Base-by-base conservation (phyloP, 2,113 vertebrate species). In the Baryphthengus martii region DNA sequence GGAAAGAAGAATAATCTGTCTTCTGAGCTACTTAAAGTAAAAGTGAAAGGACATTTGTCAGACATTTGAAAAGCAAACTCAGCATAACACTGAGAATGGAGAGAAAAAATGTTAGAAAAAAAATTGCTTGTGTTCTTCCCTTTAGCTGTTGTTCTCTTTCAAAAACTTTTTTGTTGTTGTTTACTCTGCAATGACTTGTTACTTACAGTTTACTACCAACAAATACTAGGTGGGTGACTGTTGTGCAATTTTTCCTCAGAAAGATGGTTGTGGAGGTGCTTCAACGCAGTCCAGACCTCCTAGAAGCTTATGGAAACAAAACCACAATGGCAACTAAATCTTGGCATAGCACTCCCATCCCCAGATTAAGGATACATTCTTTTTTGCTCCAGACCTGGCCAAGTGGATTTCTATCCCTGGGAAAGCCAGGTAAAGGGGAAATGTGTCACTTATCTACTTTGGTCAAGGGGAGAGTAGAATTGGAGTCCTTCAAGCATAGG, bases 41-140 rank as follows among this genome's bases (percentile, higher is more conserved):
- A 93, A 90, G 78, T 66, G 74, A 96, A 94, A 96, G 74, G 74
- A 83, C 28, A 76, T 76, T 83, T 50, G 23, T 85, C 66, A 91
- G 77, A 33, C 17, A 33, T 74, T 21, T 45, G 59, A 42, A 76
- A 15, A 68, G 9, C 18, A 89, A 95, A 90, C 13, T 74, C 47
- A 87, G 49, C 28, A 45, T 42, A 53, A 62, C 0, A 0, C 37
- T 81, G 73, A 81, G 63, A 95, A 78, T 14, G 31, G 17, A 55
- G 3, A 26, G 8, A 45, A 93, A 83, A 68, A 16, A 24, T 4
- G 29, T 16, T 67, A 26, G 6, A 11, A 33, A 85, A 88, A 39
- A 6, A 39, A 10, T 4, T 40, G 15, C 4, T 31, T 76, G 4
- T 21, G 7, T 76, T 86, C 39, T n/a, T 58, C 18, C 9, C 28